These are phyloP conservation scores for Napeogenes sylphis DNA, from an alignment of 2,888 invertebrate genomes.

Conservation along the genomic window DNA sequence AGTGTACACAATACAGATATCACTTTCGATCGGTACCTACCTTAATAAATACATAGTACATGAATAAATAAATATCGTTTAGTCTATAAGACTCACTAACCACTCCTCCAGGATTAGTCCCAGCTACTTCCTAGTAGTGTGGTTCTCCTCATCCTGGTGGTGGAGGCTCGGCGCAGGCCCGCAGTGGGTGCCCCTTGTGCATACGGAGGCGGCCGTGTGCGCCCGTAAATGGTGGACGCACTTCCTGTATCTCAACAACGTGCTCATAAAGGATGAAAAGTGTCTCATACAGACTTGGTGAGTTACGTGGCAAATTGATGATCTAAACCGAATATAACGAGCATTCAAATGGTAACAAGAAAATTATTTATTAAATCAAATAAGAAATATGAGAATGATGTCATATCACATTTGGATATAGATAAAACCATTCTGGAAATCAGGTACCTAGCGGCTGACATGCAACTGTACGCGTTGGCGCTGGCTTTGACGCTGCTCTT, in stretches of 20 bases:
- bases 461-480: constrained; percentile 62
- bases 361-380: too few relatives aligned
- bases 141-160: constrained; percentile 69
- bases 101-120: constrained; percentile 53
- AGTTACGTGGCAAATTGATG: constrained; percentile 26
- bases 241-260: constrained; percentile 64
- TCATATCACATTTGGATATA: background rate
- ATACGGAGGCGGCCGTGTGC: constrained; percentile 56
- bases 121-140: constrained; percentile 61
- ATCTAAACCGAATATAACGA: too few relatives aligned
- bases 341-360: too few relatives aligned
- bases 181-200: constrained; percentile 59
- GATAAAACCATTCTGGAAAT: background rate
- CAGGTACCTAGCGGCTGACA: constrained; percentile 72
- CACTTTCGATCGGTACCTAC: too few relatives aligned
- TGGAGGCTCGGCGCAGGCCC: constrained; percentile 56
- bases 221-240: constrained; percentile 68
- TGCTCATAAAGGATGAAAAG: constrained; percentile 57
- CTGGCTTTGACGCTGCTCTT: constrained; percentile 54
- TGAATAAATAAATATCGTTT: too few relatives aligned
- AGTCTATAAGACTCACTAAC: too few relatives aligned
- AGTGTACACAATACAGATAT: constrained; percentile 3
- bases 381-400: too few relatives aligned
- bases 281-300: constrained; percentile 71
- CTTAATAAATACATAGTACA: too few relatives aligned